Evolutionary conservation across 2,113 vertebrate genomes (phyloP), one percentile per base, ranked within the genome.

Genomic region (Oryctolagus cuniculus): DNA sequence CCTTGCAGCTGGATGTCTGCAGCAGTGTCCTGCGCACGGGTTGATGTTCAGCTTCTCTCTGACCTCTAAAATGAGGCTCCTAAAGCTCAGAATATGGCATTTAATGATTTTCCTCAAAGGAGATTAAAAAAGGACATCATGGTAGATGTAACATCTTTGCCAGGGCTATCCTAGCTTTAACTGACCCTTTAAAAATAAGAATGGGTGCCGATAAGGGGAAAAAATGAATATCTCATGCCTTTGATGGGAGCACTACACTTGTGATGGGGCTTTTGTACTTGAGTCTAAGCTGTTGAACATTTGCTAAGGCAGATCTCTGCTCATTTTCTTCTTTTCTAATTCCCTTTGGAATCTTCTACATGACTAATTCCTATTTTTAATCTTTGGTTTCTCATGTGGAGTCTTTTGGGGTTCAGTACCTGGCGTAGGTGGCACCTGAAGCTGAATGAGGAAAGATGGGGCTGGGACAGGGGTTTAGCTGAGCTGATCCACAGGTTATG

Each of bases 81-180:
- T 53, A 22, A 38, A 89, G 55, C 15, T 79, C 31, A 70, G 51
- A 75, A 3, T 66, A 75, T 63, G 64, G 53, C 49, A 64, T 16
- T 77, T 58, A 70, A 66, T 80, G 27, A 55, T 66, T 96, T 95
- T 96, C 83, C 51, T 90, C 80, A 77, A 89, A 58, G 79, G 78
- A 25, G 22, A 6, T 5, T 61, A 19, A n/a, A 58, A 93, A 70
- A 80, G 78, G 16, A 80, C 81, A 72, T 84, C 15, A 72, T 70
- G 36, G 66, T 44, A n/a, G 10, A 10, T 36, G 89, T 13, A 27
- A 44, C 5, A 2, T 58, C 55, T 93, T 79, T 94, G 58, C 10
- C 89, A 83, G 44, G 13, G 6, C 36, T 66, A 70, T 81, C 53
- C 34, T 88, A 17, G 21, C 86, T 96, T 69, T 92, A 95, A 84